Evolutionary conservation across 2,113 vertebrate genomes (phyloP), one percentile per base, ranked within the genome.

Genomic region (Ceratotherium simum): DNA sequence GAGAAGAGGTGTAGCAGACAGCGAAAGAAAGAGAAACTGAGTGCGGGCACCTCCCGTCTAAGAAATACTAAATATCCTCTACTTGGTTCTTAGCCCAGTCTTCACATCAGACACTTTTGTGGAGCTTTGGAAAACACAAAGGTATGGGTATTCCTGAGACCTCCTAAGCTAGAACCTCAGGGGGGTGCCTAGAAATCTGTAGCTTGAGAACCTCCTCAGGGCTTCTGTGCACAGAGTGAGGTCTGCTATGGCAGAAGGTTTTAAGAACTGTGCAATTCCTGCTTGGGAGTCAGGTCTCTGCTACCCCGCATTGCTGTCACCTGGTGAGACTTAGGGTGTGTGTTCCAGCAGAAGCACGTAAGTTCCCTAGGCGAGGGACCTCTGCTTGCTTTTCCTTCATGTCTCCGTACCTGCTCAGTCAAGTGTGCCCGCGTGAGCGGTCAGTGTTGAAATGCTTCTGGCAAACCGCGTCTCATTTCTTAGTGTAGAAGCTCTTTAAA

Each of bases 121-220:
- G 3, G 51, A 39, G 39, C 80, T 79, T 72, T 67, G 80, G 65
- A 94, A 80, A 70, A 70, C 51, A 33, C 17, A 36, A 16, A 39
- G 5, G 39, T 11, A 0, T 23, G 25, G 9, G 5, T 81, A 6
- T 82, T 81, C 18, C 25, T 4, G 36, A 94, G 42, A 67, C 31
- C 72, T 56, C 0, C 25, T 56, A 5, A 20, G 3, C 39, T 29
- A 56, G 56, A 56, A 12, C 39, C 48, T 54, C 11, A 11, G 3
- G 4, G 0, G 5, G 13, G 6, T 27, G 7, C 39, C n/a, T 27
- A 72, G 56, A 18, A 21, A 3, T 10, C 0, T 56, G 56, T 4
- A 36, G 16, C 33, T 36, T 33, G 42, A 62, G 46, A 81, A 23
- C 8, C n/a, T 81, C 16, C 36, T 31, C 1, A 2, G 21, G 76